Percentiles rank a stretch among this genome's conserved stretches.
phyloP scores from a whole-genome alignment of 1,140 invertebrate genomes.

The Cherax quadricarinatus region DNA sequence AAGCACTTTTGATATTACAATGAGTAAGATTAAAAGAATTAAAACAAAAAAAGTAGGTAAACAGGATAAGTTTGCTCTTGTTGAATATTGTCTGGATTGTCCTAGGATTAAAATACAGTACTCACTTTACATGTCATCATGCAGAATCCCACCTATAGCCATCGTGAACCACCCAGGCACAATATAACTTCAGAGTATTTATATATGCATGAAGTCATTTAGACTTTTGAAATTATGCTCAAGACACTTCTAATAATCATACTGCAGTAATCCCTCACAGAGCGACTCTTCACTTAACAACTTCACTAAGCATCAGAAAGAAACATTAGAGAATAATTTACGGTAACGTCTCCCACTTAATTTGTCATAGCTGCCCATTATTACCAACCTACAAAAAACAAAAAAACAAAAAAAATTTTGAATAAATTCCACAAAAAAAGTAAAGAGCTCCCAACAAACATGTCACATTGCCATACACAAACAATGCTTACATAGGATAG shows the following conservation, averaged over 20 bases:
- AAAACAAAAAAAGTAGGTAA: conserved; percentile 16
- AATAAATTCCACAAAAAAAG: too few relatives aligned
- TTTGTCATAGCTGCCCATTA: too few relatives aligned
- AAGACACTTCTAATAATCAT: not conserved
- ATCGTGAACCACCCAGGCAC: conserved; percentile 19
- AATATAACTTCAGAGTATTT: not conserved
- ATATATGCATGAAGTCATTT: not conserved
- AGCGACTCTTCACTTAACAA: too few relatives aligned
- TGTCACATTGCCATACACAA: too few relatives aligned
- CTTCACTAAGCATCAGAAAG: too few relatives aligned
- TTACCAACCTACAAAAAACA: too few relatives aligned
- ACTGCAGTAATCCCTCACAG: too few relatives aligned
- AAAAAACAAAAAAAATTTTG: too few relatives aligned
- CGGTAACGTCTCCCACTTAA: too few relatives aligned
- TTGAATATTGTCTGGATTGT: conserved; percentile 32
- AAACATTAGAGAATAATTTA: too few relatives aligned
- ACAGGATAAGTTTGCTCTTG: conserved; percentile 8
- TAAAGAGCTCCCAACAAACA: too few relatives aligned
- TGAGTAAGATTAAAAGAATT: conserved; percentile 11
- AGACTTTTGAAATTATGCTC: not conserved
- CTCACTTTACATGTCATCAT: conserved; percentile 11
- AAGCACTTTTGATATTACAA: conserved; percentile 23
- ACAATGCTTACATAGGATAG: too few relatives aligned
- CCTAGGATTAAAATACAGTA: conserved; percentile 5
- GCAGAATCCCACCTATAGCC: conserved; percentile 6